Evolutionary conservation across 2,888 invertebrate genomes (phyloP), one percentile per base, ranked within the genome.

Genomic region (Priocnemis perturbator): DNA sequence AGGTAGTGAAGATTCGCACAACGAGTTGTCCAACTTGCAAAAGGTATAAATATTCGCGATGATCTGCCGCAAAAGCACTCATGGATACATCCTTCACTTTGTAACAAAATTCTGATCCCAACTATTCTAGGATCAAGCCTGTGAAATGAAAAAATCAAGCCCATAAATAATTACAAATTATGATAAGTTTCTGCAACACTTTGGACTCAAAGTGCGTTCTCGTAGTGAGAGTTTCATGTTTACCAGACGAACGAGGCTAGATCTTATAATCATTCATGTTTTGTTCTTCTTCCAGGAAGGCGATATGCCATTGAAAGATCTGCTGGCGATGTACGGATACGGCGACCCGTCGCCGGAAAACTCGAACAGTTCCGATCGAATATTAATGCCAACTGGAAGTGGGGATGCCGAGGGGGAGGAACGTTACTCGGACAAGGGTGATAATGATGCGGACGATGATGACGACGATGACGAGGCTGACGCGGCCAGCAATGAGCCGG

Each of bases 221-320:
- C 60, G 79, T 79, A 79, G 81, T 79, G 81, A 79, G 79, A 81
- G 37, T 79, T 81, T 79, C 71, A 79, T 75, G 81, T 72, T 71
- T 78, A 80, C 59, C 70, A 62, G 20, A 37, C 64, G 67, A 56
- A 64, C 56, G 59, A 58, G 47, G 62, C 58, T 71, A 56, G 73
- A 59, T 78, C 50, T 78, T 69, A 69, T 71, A 60, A 78, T 78
- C 67, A 72, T 69, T 48, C 52, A 57, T 71, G 47, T 81, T 73
- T 64, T 70, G 67, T 70, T 81, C 69, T 81, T 69, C 69, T 81
- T 79, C 48, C 86, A 94, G 92, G 98, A 98, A 90, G 95, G 97
- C 89, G 97, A 98, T 91, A 98, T 98, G 96, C 98, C 98, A 73
- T 91, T 98, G 81, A 97, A 97, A 86, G 96, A 97, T 87, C 90